phyloP scores from a whole-genome alignment of 2,888 invertebrate species.

The Drosophila conformis region DNA sequence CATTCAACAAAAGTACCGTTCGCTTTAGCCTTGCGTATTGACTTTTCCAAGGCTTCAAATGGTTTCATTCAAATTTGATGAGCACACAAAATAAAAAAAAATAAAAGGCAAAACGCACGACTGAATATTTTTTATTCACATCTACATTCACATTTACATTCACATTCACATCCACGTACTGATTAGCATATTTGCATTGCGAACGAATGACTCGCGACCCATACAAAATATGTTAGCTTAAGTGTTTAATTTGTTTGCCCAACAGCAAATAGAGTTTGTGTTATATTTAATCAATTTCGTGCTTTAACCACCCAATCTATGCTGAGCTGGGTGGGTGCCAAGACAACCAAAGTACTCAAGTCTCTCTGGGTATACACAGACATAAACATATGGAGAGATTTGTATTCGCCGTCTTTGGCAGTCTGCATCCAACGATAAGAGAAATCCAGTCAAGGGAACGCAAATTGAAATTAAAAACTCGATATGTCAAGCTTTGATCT shows the following conservation, averaged over 20 bases:
- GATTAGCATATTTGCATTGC: constrained; percentile 23
- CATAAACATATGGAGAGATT: not conserved
- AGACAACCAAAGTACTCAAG: not conserved
- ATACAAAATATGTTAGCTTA: constrained; percentile 4
- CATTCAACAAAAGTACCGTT: constrained; percentile 36
- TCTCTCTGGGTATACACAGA: not conserved
- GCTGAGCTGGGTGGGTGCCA: not conserved
- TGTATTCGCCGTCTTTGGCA: not conserved
- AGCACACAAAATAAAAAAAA: constrained; percentile 2
- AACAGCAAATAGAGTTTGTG: not conserved
- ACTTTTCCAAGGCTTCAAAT: constrained; percentile 49
- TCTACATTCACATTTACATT: constrained; percentile 1
- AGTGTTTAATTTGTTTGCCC: constrained; percentile 20
- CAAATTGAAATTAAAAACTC: constrained; percentile 1
- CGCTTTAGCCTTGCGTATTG: constrained; percentile 35
- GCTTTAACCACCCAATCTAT: not conserved
- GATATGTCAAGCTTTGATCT: not conserved
- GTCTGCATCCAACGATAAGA: not conserved
- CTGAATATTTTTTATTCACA: constrained; percentile 34
- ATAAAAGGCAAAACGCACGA: constrained; percentile 23
- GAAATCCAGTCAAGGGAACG: not conserved
- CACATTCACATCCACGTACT: constrained; percentile 15
- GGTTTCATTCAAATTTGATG: constrained; percentile 59
- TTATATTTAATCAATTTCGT: not conserved
- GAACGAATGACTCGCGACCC: not conserved